A percentile compares a stretch with the other conserved stretches of the same genome.
These are phyloP conservation scores for Antennarius maculatus DNA, from an alignment of 2,797 vertebrate species.

Conservation along the genomic window DNA sequence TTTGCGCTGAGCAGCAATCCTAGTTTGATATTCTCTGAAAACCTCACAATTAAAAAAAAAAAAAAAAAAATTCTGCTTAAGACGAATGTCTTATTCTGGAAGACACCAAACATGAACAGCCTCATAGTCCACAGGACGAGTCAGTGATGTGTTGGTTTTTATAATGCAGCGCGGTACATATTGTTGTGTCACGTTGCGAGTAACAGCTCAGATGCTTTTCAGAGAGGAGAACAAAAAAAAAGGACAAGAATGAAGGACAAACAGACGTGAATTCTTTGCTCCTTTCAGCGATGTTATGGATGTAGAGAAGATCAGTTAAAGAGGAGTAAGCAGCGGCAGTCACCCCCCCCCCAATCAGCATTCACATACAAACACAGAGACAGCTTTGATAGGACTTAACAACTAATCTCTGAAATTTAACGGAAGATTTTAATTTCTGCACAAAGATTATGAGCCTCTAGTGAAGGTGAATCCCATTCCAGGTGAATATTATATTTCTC, in stretches of 20 bases:
- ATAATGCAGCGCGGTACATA: no score
- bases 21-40: no score
- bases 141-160: not conserved
- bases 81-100: not conserved
- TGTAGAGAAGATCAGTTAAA: conserved; percentile 29
- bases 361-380: conserved; percentile 1
- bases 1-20: no score
- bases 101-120: no score
- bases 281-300: conserved; percentile 12
- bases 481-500: not conserved
- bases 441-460: no score
- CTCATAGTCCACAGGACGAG: not conserved
- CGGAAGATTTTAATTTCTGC: no score
- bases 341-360: conserved; percentile 43
- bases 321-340: conserved; percentile 20
- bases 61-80: not conserved
- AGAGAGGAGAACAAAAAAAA: not conserved
- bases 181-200: no score
- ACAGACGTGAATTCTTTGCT: conserved; percentile 26
- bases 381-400: not conserved
- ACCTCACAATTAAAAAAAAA: not conserved
- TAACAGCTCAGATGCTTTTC: not conserved
- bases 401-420: no score
- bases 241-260: not conserved
- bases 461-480: no score